Conservation (phyloP, 1,140 invertebrate species). For the Augochlora pura region DNA sequence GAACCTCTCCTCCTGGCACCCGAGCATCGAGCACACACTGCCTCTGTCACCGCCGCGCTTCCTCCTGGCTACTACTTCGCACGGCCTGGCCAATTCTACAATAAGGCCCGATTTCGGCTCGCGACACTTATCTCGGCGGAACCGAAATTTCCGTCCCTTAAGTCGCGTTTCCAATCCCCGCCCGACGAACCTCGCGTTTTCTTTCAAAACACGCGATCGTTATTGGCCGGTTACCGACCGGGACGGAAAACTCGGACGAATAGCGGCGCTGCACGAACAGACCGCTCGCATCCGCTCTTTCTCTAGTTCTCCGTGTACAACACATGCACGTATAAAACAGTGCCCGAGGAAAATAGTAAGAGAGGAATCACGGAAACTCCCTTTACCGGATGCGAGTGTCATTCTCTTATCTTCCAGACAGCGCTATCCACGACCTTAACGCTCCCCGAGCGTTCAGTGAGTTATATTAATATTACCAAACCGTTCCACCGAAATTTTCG, state of each 20-base stretch:
- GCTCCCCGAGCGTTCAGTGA: slow-evolving; percentile 34
- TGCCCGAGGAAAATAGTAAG: slow-evolving; percentile 33
- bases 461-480: slow-evolving; percentile 40
- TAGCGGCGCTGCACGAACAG: neutral
- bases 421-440: slow-evolving; percentile 54
- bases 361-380: slow-evolving; percentile 54
- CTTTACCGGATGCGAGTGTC: slow-evolving; percentile 61
- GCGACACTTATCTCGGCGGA: slow-evolving; percentile 5
- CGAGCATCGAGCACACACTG: slow-evolving; percentile 23
- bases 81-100: slow-evolving; percentile 3
- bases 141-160: slow-evolving; percentile 15
- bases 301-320: slow-evolving; percentile 1
- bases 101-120: neutral
- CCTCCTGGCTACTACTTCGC: slow-evolving; percentile 10
- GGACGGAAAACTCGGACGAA: slow-evolving; percentile 1
- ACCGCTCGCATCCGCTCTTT: slow-evolving; percentile 18
- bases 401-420: slow-evolving; percentile 54
- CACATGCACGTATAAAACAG: neutral
- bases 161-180: slow-evolving; percentile 32
- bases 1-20: slow-evolving; percentile 13
- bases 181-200: neutral
- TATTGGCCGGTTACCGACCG: slow-evolving; percentile 13
- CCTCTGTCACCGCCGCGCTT: slow-evolving; percentile 2
- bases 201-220: too few species aligned
- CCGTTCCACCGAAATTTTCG: slow-evolving; percentile 3